Percentiles rank a stretch among this genome's conserved stretches.
Conservation (phyloP, 2,113 vertebrate genomes). For the Columbina picui region DNA sequence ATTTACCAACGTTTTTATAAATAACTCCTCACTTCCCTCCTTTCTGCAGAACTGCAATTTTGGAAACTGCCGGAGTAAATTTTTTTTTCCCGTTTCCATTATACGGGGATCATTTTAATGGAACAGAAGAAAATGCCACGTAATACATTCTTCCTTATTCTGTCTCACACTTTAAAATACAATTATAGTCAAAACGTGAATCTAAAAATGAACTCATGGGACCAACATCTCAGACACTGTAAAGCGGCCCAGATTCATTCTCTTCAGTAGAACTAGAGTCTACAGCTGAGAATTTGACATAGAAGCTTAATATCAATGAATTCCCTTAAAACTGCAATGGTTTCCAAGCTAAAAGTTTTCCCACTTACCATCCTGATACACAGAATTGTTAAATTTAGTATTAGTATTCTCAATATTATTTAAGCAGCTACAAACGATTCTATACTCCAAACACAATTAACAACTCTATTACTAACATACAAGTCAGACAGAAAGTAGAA, state of each 20-base stretch:
- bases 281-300: neutral
- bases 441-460: neutral
- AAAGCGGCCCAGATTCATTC: conserved; percentile 24
- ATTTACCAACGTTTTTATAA: neutral
- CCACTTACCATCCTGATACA: neutral
- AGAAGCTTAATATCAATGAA: neutral
- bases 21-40: neutral
- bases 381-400: neutral
- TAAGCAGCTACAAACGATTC: neutral
- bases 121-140: conserved; percentile 28
- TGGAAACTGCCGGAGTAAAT: conserved; percentile 3
- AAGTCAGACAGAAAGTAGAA: neutral
- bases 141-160: neutral
- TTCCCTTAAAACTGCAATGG: neutral
- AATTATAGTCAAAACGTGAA: conserved; percentile 14
- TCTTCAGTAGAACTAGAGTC: neutral
- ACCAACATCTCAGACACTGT: neutral
- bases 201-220: conserved; percentile 26
- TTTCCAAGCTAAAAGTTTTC: neutral
- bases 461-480: neutral
- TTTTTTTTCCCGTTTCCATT: neutral
- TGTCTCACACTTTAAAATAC: conserved; percentile 22
- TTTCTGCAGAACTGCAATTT: conserved; percentile 8
- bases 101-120: conserved; percentile 6
- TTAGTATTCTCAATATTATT: neutral